Base-by-base conservation (phyloP, 2,113 vertebrate species). In the Hemicordylus capensis region DNA sequence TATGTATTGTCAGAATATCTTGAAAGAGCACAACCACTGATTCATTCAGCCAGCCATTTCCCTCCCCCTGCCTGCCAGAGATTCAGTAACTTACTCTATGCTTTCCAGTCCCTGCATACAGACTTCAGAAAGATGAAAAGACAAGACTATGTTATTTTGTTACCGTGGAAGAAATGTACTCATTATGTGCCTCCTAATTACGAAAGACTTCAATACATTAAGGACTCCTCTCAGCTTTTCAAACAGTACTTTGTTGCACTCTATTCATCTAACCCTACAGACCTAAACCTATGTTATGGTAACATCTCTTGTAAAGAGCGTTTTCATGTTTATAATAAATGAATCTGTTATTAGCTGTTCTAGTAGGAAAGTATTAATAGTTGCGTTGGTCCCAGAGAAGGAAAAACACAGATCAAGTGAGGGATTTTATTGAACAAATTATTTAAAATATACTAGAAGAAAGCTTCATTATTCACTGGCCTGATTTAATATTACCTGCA, bases 81-180 rank as follows among this genome's bases (percentile, higher is more conserved):
- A 82, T 2, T 82, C 54, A 76, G 63, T 31, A 51, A 76, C 17
- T 24, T 1, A 48, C 34, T n/a, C 0, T 19, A 56, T 70, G 20
- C 69, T 80, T 78, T 42, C 3, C 46, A 67, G 42, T 85, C 14
- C 75, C 6, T 44, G 61, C 70, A 69, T n/a, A 39, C 48, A 80
- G 67, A 76, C 67, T 48, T 46, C 48, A 3, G 58, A 17, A 44
- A 85, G 75, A 77, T 78, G 56, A 77, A 85, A 89, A 63, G 10
- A 0, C 10, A 83, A 5, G 42, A 19, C 63, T 69, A 31, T 44
- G 8, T 81, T 10, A 46, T 89, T 34, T 51, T 88, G 63, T 4
- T 87, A 76, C 11, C 59, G 80, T 81, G 86, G 51, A 74, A 87
- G 37, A 48, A 86, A 84, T 91, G 85, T 34, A 24, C 81, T 88